Base-by-base conservation (phyloP, 35 echinoderm and acorn worm genomes). In the Heliocidaris tuberculata region DNA sequence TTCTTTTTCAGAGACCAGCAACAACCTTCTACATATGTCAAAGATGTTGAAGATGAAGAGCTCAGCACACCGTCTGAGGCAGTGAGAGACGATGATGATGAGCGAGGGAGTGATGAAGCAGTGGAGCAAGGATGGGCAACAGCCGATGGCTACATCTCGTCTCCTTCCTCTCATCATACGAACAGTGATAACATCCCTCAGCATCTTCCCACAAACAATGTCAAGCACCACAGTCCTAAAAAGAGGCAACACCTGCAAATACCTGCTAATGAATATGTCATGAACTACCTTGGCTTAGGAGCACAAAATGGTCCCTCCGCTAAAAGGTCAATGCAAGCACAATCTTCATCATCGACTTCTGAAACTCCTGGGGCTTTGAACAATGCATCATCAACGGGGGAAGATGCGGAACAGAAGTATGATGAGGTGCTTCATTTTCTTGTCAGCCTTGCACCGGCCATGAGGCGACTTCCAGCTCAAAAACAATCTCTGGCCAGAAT, bases 401-500 rank as follows among this genome's bases (percentile, higher is more conserved):
- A 48, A 93, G 91, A 93, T 13, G 7, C 2, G 15, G 65, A 78
- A 78, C 21, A 78, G 27, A 27, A 21, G 11, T 93, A n/a, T 48
- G 91, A 93, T n/a, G 91, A 93, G 13, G 91, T 93, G 21, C 13
- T 59, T 13, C 91, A 93, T 48, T 93, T 93, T 31, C 91, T 93
- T 10, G 11, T 93, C 2, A 93, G 91, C 50, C 91, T 93, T 24
- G 91, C 91, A 49, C 91, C 91, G 48, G 50, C 91, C 91, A 93
- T 93, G 17, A 49, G 91, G 29, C 48, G 91, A 30, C 91, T 93
- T 13, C 50, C 91, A 17, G 9, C 91, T 30, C 48, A 93, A 30
- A 49, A 93, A 93, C 91, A 93, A n/a, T 93, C 91, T 13, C 91
- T 93, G 47, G 91, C 91, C 17, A 93, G 50, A 59, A 93, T 93